Evolutionary conservation across 2,888 invertebrate genomes (phyloP).

Genomic region (Mechanitis messenoides): DNA sequence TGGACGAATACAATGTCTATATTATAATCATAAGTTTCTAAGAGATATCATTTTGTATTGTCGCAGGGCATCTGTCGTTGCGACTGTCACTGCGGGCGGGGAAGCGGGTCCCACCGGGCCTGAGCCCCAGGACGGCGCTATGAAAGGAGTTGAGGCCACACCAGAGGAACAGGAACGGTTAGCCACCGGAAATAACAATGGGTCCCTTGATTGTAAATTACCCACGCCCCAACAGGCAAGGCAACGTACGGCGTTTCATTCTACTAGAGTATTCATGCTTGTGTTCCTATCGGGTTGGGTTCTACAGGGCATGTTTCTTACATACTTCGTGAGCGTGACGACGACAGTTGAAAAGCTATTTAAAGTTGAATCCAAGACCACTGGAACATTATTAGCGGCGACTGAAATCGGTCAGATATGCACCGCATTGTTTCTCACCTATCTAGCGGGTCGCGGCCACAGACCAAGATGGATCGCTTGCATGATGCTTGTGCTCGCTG

Average conservation of each 20-base stretch:
- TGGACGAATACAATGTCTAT: neutral
- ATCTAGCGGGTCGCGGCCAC: constrained; percentile 94
- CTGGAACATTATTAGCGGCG: constrained; percentile 91
- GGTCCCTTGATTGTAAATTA: constrained; percentile 84
- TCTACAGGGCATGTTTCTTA: constrained; percentile 93
- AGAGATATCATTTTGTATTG: constrained; percentile 43
- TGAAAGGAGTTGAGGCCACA: constrained; percentile 72
- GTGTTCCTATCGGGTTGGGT: constrained; percentile 93
- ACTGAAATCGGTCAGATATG: constrained; percentile 96
- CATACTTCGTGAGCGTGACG: constrained; percentile 95
- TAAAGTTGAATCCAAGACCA: constrained; percentile 93
- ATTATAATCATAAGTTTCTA: constrained; percentile 16
- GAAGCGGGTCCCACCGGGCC: constrained; percentile 59
- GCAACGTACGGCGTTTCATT: constrained; percentile 84
- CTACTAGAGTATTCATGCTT: constrained; percentile 91
- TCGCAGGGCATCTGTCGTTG: constrained; percentile 61
- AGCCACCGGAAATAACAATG: constrained; percentile 80
- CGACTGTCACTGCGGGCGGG: constrained; percentile 55
- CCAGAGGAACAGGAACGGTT: constrained; percentile 70
- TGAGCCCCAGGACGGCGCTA: constrained; percentile 61
- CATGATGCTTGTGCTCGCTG: constrained; percentile 92
- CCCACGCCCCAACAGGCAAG: constrained; percentile 78
- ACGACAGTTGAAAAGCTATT: constrained; percentile 95
- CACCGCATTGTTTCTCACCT: constrained; percentile 90
- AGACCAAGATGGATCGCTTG: constrained; percentile 95